Conservation (phyloP, 1,140 invertebrate species). For the Danaus melanippus region DNA sequence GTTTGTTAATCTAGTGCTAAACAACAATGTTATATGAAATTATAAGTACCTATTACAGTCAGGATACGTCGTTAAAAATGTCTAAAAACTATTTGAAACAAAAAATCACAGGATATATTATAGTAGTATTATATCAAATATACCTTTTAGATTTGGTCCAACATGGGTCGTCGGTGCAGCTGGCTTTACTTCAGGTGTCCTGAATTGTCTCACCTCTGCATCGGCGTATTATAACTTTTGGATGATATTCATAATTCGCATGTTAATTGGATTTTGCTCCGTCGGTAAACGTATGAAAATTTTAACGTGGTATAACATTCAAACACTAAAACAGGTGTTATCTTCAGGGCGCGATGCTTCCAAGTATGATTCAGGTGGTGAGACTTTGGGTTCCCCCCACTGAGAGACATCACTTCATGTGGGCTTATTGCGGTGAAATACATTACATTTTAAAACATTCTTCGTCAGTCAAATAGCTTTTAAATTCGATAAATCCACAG, state of each 20-base stretch:
- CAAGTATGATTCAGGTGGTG: slow-evolving; percentile 76
- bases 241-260: slow-evolving; percentile 72
- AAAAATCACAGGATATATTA: too few relatives aligned
- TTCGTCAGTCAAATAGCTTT: slow-evolving; percentile 28
- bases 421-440: slow-evolving; percentile 70
- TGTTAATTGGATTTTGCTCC: slow-evolving; percentile 75
- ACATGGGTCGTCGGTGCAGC: slow-evolving; percentile 77
- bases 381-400: slow-evolving; percentile 77
- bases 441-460: slow-evolving; percentile 26
- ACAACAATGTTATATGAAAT: too few relatives aligned
- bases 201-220: slow-evolving; percentile 77
- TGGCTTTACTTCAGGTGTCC: slow-evolving; percentile 74
- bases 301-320: neutral
- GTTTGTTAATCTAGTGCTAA: too few relatives aligned
- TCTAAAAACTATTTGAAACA: too few relatives aligned
- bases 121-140: too few relatives aligned
- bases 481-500: slow-evolving; percentile 49
- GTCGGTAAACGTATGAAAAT: slow-evolving; percentile 52
- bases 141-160: slow-evolving; percentile 54
- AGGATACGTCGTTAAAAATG: too few relatives aligned
- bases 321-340: neutral
- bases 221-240: slow-evolving; percentile 72
- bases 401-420: slow-evolving; percentile 69
- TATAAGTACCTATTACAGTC: too few relatives aligned
- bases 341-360: slow-evolving; percentile 75